Evolutionary conservation across 2,113 vertebrate genomes (phyloP).

Genomic region (Monopterus albus): DNA sequence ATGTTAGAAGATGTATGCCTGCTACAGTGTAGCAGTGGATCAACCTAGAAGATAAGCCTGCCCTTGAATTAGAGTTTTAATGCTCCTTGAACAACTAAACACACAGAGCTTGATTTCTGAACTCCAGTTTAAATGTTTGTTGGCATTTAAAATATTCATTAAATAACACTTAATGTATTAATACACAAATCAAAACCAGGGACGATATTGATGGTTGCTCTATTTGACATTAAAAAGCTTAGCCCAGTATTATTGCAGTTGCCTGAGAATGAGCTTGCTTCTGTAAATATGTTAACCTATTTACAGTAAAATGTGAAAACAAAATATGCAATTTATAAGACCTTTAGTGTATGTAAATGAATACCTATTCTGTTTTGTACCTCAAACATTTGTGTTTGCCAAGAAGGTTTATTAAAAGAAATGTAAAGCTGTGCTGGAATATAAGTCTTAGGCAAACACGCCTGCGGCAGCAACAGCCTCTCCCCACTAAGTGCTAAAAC

Average conservation of each 20-base stretch:
- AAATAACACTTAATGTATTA: neutral
- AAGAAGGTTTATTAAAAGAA: conserved; percentile 16
- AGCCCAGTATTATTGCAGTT: neutral
- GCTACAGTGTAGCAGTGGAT: neutral
- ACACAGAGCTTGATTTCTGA: too few relatives aligned
- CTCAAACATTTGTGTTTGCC: conserved; percentile 25
- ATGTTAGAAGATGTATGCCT: conserved; percentile 17
- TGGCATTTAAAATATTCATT: neutral
- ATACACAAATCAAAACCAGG: neutral
- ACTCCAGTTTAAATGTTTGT: neutral
- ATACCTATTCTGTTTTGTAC: too few relatives aligned
- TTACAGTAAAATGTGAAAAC: too few relatives aligned
- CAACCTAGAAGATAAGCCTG: neutral
- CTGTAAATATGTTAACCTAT: too few relatives aligned
- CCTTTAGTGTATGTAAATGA: too few relatives aligned
- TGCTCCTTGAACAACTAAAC: neutral
- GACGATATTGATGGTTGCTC: too few relatives aligned
- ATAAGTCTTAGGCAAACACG: conserved; percentile 4
- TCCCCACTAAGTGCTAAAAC: conserved; percentile 57
- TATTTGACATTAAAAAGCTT: neutral
- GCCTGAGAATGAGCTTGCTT: too few relatives aligned
- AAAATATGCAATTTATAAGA: too few relatives aligned
- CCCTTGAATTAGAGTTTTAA: neutral
- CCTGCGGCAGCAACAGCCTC: conserved; percentile 9
- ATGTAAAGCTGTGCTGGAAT: neutral